phyloP scores from a whole-genome alignment of 1,140 invertebrate genomes.

The Drosophila malerkotliana region DNA sequence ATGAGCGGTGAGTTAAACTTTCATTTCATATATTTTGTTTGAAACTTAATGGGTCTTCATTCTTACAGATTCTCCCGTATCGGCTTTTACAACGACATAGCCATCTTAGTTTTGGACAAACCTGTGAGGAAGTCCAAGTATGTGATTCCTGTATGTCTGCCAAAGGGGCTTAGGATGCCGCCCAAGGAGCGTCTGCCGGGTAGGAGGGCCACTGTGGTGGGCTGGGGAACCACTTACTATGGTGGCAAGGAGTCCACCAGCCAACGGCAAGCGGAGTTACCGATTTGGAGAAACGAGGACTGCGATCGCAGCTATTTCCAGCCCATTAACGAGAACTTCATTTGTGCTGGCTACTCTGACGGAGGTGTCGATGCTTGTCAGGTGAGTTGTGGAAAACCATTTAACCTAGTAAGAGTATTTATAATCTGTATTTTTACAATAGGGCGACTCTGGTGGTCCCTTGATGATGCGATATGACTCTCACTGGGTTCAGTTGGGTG shows the following conservation, averaged over 20 bases:
- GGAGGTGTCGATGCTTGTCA: constrained; percentile 97
- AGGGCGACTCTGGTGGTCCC: constrained; percentile 89
- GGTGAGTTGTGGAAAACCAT: constrained; percentile 84
- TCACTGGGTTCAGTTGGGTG: constrained; percentile 93
- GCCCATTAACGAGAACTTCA: constrained; percentile 94
- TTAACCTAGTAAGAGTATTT: rapidly evolving
- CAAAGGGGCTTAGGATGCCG: constrained; percentile 83
- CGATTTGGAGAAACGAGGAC: constrained; percentile 96
- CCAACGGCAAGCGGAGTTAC: constrained; percentile 92
- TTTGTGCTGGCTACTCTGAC: constrained; percentile 95
- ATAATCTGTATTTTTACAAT: not conserved
- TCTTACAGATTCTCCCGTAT: constrained; percentile 89
- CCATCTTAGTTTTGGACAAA: constrained; percentile 86
- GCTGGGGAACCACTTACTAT: constrained; percentile 96
- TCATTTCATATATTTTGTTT: not conserved
- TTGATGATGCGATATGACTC: constrained; percentile 91
- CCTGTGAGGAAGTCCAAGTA: constrained; percentile 92
- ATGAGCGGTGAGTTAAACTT: constrained; percentile 85
- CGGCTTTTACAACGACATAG: constrained; percentile 96
- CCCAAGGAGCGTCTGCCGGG: constrained; percentile 80
- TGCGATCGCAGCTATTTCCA: constrained; percentile 96
- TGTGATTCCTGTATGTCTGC: constrained; percentile 94
- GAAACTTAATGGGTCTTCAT: not conserved
- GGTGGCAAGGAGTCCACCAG: constrained; percentile 93
- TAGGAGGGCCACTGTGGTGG: constrained; percentile 92